Evolutionary conservation across 2,797 vertebrate species (phyloP), one percentile per base, ranked within the genome.

Genomic region (Podargus strigoides): DNA sequence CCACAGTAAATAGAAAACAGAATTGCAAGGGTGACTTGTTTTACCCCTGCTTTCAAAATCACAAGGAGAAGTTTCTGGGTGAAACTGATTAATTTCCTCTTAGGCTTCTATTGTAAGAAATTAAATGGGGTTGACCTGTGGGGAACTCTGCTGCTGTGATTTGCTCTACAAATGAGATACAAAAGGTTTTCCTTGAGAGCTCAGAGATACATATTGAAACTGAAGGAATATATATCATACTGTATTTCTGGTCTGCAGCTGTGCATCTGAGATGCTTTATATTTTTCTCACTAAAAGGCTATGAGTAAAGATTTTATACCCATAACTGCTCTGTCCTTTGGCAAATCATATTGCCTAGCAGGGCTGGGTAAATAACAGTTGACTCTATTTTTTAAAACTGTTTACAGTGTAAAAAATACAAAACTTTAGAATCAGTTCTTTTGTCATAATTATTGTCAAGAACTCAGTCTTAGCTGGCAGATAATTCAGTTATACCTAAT

Each of bases 171-270:
- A 90, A 93, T 84, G 78, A 95, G 72, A 82, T 89, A 89, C 50
- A 82, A 92, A 92, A 91, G 56, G 60, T 90, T 91, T 95, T 96
- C 84, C 86, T 94, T 96, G 85, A 80, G 86, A 95, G 34, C 59
- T 94, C 50, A 60, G 75, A 36, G 63, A 66, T 52, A 28, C 85
- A 63, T 86, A 70, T 36, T 85, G 87, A 87, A 90, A 79, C 55
- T 36, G 76, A 92, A 95, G 64, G 78, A 76, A 79, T 89, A 69
- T 59, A 81, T 36, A 87, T 73, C 58, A 59, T 66, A 30, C 36
- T 62, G 28, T 62, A 47, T 81, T 94, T 82, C 56, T 63, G 46
- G 39, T 64, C 70, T 85, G 85, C 69, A 76, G 62, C 56, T 93
- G 37, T 67, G 56, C 62, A 39, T 81, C 76, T 86, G 32, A 66